Evolutionary conservation across 1,140 invertebrate species (phyloP).

Genomic region (Magallana angulata): DNA sequence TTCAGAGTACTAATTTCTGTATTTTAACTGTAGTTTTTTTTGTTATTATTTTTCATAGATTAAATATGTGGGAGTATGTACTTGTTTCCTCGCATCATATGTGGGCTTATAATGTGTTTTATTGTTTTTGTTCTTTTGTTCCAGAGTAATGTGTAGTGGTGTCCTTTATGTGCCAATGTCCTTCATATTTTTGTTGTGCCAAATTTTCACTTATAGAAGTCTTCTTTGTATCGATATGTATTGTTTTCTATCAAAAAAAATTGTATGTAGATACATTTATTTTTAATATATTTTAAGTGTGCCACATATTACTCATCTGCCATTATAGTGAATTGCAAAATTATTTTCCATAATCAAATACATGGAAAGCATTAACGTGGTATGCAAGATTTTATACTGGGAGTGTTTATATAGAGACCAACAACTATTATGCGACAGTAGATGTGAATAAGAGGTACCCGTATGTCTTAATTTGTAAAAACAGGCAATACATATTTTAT

Average conservation of each 20-base stretch:
- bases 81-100: no score
- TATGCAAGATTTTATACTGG: no score
- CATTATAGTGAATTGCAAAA: neutral
- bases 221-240: neutral
- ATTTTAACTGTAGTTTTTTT: neutral
- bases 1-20: neutral
- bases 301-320: neutral
- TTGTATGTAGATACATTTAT: neutral
- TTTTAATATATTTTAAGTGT: no score
- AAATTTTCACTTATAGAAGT: neutral
- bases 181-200: conserved; percentile 19
- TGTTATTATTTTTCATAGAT: neutral
- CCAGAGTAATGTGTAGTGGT: neutral
- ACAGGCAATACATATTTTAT: no score
- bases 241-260: neutral
- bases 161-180: conserved; percentile 17
- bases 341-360: no score
- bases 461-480: no score
- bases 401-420: no score
- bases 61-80: neutral
- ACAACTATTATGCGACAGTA: no score
- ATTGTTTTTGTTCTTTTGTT: neutral
- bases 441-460: no score
- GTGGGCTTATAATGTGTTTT: no score
- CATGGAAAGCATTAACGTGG: no score